Percentiles rank a stretch among this genome's conserved stretches.
These are phyloP conservation scores for Blastomussa wellsi DNA, from an alignment of 92 coral and sea anemone genomes.

Conservation along the genomic window DNA sequence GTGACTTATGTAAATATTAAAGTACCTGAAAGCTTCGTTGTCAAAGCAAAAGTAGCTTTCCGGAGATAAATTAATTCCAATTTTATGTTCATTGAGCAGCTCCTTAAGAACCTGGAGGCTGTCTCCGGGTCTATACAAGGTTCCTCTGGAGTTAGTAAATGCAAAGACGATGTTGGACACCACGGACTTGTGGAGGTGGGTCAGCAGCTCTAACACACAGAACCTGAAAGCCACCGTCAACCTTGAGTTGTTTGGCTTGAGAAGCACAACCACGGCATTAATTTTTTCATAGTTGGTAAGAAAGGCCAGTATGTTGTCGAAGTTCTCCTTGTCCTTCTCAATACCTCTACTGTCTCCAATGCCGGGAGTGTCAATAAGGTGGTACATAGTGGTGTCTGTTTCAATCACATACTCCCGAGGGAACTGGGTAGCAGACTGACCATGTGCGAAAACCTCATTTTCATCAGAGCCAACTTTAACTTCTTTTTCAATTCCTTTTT, in stretches of 20 bases:
- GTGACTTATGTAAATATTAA: no score
- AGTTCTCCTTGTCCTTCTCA: not conserved
- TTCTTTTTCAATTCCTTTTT: conserved; percentile 10
- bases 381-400: conserved; percentile 20
- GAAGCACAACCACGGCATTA: conserved; percentile 31
- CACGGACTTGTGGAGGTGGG: no score
- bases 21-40: no score
- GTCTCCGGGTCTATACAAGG: not conserved
- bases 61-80: not conserved
- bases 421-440: not conserved
- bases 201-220: not conserved
- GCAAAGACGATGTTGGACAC: no score
- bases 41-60: conserved; percentile 20
- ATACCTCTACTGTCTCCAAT: conserved; percentile 29
- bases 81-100: not conserved
- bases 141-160: no score
- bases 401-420: conserved; percentile 33
- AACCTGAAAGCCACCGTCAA: not conserved
- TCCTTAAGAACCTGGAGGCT: not conserved
- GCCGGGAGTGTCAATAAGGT: not conserved
- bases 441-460: conserved; percentile 15
- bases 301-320: not conserved
- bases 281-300: conserved; percentile 25
- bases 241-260: conserved; percentile 33
- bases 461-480: conserved; percentile 8